A percentile compares a stretch with the other conserved stretches of the same genome.
These are phyloP conservation scores for Tupaia tana DNA, from an alignment of 2,113 vertebrate genomes.

Conservation along the genomic window DNA sequence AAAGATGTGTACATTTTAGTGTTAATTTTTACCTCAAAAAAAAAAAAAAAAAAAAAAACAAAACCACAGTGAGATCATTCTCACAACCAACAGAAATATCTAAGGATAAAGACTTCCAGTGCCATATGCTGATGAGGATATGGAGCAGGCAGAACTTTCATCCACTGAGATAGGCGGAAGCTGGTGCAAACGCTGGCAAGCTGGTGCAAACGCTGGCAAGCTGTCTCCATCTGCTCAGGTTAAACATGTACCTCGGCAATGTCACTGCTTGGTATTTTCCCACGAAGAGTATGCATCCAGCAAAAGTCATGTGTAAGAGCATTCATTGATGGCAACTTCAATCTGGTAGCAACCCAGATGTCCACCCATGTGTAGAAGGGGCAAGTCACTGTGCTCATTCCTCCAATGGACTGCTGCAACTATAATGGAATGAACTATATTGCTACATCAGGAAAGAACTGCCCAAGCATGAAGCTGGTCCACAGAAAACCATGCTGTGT, in stretches of 20 bases:
- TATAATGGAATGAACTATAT: too few species aligned
- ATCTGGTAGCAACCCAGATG: not conserved
- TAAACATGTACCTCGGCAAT: not conserved
- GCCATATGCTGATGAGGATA: too few species aligned
- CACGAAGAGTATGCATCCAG: not conserved
- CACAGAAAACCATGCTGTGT: rapidly evolving
- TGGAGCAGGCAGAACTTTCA: not conserved
- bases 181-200: too few species aligned
- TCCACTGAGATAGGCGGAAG: not conserved
- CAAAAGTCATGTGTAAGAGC: not conserved
- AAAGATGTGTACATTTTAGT: not conserved
- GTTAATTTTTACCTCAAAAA: not conserved
- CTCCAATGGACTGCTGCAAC: not conserved
- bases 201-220: too few species aligned
- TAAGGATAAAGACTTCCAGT: not conserved
- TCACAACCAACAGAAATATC: not conserved
- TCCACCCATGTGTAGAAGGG: not conserved
- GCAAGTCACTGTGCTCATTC: not conserved
- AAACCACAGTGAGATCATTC: not conserved
- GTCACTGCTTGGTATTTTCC: too few species aligned
- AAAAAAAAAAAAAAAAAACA: not conserved
- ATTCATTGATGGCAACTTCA: not conserved
- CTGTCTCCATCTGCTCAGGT: not conserved
- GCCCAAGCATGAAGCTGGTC: not conserved
- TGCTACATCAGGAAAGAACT: not conserved